A percentile compares a stretch with the other conserved stretches of the same genome.
phyloP scores from a whole-genome alignment of 2,113 vertebrate genomes.

The Pelmatolapia mariae region DNA sequence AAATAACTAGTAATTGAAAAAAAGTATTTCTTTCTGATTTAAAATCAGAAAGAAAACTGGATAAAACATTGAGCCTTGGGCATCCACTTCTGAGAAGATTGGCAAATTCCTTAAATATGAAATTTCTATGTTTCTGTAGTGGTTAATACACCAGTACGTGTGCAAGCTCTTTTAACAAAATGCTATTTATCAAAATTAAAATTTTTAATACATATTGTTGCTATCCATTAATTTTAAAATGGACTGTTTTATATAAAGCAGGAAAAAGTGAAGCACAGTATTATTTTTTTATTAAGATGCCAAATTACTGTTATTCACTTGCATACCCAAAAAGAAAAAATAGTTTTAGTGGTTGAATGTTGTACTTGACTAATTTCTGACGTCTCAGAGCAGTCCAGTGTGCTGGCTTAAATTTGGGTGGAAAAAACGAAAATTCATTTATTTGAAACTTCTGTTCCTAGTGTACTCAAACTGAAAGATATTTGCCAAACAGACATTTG shows the following conservation, averaged over 20 bases:
- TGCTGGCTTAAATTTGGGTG: neutral
- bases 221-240: neutral
- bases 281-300: neutral
- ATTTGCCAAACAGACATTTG: neutral
- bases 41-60: neutral
- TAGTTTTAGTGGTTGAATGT: neutral
- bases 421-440: neutral
- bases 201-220: neutral
- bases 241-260: neutral
- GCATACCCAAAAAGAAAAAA: neutral
- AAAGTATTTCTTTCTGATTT: neutral
- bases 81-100: neutral
- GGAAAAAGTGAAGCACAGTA: neutral
- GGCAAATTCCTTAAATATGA: neutral
- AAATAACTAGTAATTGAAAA: neutral
- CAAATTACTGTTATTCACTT: neutral
- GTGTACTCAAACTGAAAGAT: neutral
- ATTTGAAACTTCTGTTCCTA: neutral
- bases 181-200: neutral
- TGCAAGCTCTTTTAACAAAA: neutral
- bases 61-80: neutral
- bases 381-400: neutral
- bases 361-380: neutral
- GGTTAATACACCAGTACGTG: neutral
- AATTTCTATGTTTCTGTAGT: neutral